These are phyloP conservation scores for Gopherus flavomarginatus DNA, from an alignment of 2,113 vertebrate species.

Conservation along the genomic window DNA sequence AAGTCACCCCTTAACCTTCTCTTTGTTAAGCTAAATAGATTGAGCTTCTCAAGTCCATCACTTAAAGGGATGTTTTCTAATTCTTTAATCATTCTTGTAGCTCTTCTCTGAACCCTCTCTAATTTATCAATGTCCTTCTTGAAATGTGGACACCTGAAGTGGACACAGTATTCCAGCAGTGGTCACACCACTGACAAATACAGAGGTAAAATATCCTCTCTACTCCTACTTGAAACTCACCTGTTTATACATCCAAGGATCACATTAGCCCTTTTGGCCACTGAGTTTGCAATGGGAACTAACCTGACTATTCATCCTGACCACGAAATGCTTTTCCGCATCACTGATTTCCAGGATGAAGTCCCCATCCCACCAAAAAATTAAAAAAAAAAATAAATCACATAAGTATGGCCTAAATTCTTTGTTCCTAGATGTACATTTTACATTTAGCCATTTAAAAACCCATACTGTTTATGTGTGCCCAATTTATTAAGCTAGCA, in stretches of 20 bases:
- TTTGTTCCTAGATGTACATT: neutral
- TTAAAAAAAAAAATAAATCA: neutral
- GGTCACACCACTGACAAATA: neutral
- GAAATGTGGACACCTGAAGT: neutral
- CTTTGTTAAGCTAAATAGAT: neutral
- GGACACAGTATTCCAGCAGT: neutral
- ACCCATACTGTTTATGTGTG: neutral
- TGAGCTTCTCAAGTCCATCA: neutral
- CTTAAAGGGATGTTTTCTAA: neutral
- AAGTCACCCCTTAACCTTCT: neutral
- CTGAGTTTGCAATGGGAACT: neutral
- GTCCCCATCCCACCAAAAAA: neutral
- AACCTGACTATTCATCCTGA: neutral
- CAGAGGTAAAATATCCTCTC: neutral
- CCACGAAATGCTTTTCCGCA: neutral
- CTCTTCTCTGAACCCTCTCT: neutral
- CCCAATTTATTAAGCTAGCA: neutral
- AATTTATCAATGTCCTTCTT: neutral
- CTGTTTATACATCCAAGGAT: neutral
- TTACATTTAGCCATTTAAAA: neutral
- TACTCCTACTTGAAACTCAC: neutral
- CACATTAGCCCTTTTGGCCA: neutral
- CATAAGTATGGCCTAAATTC: neutral
- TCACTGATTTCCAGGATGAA: neutral
- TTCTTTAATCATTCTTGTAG: neutral